These are phyloP conservation scores for Phataginus tricuspis DNA, from an alignment of 2,797 vertebrate genomes.

Conservation along the genomic window DNA sequence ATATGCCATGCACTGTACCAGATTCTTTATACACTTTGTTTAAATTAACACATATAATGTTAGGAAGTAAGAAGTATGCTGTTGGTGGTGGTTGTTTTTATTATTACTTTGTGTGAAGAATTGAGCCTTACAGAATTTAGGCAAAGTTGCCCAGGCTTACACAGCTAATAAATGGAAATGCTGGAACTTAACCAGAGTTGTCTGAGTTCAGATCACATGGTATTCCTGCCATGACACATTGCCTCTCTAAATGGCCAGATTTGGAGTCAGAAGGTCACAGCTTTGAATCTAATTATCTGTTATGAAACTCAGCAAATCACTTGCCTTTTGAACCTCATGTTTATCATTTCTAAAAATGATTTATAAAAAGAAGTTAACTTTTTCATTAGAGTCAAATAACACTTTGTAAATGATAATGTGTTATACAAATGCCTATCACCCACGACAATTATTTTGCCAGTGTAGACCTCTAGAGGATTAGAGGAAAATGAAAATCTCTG, in stretches of 20 bases:
- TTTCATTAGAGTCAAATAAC: not conserved
- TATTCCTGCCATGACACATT: not conserved
- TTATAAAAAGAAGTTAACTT: conserved; percentile 42
- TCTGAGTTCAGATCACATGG: not conserved
- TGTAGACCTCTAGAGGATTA: not conserved
- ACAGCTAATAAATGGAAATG: not conserved
- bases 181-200: not conserved
- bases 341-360: conserved; percentile 35
- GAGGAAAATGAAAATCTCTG: not conserved
- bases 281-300: not conserved
- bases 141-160: not conserved
- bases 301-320: not conserved
- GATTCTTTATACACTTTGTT: not conserved
- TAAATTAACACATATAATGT: conserved; percentile 10
- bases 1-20: not conserved
- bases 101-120: not conserved
- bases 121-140: not conserved
- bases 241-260: not conserved
- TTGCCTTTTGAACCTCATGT: not conserved
- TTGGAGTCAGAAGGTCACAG: not conserved
- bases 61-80: not conserved
- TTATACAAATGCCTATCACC: not conserved
- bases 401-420: not conserved
- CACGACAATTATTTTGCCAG: not conserved
- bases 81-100: not conserved